Evolutionary conservation across 2,113 vertebrate genomes (phyloP).

Genomic region (Vanacampus margaritifer): DNA sequence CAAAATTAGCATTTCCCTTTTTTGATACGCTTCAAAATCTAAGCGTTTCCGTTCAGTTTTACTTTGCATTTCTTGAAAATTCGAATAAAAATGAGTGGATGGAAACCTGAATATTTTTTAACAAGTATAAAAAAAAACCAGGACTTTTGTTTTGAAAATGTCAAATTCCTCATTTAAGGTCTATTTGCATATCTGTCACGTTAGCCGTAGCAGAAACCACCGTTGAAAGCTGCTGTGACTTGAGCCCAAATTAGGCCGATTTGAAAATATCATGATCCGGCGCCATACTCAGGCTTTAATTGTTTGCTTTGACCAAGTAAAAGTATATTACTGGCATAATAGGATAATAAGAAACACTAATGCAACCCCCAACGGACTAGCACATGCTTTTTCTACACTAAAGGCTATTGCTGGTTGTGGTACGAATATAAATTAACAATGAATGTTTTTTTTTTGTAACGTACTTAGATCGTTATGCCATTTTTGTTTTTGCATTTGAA

Average conservation of each 20-base stretch:
- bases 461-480: not conserved
- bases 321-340: conserved; percentile 41
- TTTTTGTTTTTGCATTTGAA: not conserved
- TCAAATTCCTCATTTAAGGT: not conserved
- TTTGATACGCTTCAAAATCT: too few species aligned
- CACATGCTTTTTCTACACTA: conserved; percentile 38
- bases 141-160: too few species aligned
- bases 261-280: conserved; percentile 31
- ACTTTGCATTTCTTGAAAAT: too few species aligned
- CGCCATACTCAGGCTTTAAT: conserved; percentile 45
- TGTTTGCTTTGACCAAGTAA: conserved; percentile 45
- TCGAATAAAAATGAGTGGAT: too few species aligned
- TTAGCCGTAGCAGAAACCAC: conserved; percentile 45
- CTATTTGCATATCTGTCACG: conserved; percentile 34
- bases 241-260: conserved; percentile 51
- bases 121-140: too few species aligned
- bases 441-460: not conserved
- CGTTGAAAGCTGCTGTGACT: conserved; percentile 39
- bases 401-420: conserved; percentile 32
- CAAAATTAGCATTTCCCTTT: too few species aligned
- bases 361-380: conserved; percentile 26
- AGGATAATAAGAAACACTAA: conserved; percentile 38
- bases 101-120: too few species aligned
- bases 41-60: too few species aligned
- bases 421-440: conserved; percentile 6